phyloP scores from a whole-genome alignment of 2,888 invertebrate species.

The Phengaris alcon region DNA sequence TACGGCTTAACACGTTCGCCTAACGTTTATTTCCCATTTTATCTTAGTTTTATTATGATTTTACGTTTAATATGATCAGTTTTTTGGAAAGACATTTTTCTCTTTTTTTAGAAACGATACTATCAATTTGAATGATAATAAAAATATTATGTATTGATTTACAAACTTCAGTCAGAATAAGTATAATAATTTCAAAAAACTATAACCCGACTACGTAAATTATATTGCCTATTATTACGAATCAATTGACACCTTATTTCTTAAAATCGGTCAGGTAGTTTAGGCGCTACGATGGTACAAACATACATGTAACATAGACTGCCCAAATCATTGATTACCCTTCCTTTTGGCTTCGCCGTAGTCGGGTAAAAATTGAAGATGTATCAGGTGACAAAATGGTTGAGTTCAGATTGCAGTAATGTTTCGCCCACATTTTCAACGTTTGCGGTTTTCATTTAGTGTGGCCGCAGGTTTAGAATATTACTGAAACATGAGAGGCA shows the following conservation, averaged over 20 bases:
- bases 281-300: too few species aligned
- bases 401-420: background rate
- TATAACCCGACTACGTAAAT: too few species aligned
- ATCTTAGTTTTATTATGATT: constrained; percentile 7
- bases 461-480: background rate
- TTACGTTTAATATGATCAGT: background rate
- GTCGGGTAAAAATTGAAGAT: background rate
- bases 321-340: too few species aligned
- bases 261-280: too few species aligned
- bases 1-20: background rate
- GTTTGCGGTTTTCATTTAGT: background rate
- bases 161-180: too few species aligned
- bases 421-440: background rate
- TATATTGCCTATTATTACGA: too few species aligned
- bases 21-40: constrained; percentile 21
- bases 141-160: too few species aligned
- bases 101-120: background rate
- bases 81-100: background rate
- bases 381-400: background rate
- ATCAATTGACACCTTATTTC: too few species aligned
- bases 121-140: background rate
- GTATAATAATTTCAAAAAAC: too few species aligned
- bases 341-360: background rate
- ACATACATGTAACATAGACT: too few species aligned
- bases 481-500: background rate